phyloP scores from a whole-genome alignment of 2,888 invertebrate genomes.

The Sarcophaga subvicina region DNA sequence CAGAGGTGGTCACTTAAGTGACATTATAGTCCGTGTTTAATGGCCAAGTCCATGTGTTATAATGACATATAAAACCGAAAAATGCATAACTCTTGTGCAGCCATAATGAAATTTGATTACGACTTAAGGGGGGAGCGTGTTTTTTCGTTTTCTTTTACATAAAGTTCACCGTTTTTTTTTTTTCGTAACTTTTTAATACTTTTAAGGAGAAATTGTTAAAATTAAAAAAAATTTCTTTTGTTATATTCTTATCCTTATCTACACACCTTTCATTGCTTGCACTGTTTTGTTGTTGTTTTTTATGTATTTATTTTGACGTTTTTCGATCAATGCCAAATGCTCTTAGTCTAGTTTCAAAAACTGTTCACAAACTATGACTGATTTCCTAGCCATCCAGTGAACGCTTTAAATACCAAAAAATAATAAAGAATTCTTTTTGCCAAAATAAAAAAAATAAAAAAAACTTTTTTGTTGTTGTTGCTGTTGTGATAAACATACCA shows the following conservation, averaged over 20 bases:
- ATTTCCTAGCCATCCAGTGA: not conserved
- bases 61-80: no score
- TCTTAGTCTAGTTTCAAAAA: not conserved
- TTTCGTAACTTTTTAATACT: not conserved
- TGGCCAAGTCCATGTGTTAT: no score
- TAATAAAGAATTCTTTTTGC: not conserved
- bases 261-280: no score
- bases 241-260: no score
- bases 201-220: not conserved
- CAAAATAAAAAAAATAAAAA: conserved; percentile 4
- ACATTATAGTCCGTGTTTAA: no score
- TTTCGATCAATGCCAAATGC: not conserved
- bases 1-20: no score
- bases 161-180: not conserved
- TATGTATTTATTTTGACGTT: not conserved
- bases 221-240: no score
- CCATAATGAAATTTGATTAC: no score
- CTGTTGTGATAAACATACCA: not conserved
- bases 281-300: not conserved
- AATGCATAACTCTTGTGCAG: no score
- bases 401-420: conserved; percentile 46
- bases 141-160: not conserved
- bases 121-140: no score
- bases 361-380: conserved; percentile 44
- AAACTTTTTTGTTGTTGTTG: not conserved